Base-by-base conservation (phyloP, 1,140 invertebrate genomes). In the Battus philenor region DNA sequence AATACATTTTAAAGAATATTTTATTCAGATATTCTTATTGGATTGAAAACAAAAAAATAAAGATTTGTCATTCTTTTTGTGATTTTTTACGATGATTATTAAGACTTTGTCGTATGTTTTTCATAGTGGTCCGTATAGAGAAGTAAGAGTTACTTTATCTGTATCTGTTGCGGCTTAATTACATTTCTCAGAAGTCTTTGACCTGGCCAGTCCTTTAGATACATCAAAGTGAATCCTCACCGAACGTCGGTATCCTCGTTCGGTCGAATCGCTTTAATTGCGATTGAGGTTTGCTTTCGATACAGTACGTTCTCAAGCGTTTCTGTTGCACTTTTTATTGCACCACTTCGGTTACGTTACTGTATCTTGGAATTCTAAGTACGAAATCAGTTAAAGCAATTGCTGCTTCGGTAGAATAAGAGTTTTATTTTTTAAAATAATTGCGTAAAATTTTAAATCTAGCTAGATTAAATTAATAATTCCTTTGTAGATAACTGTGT, bases 141-240 rank as follows among this genome's bases (percentile, higher is more conserved):
- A n/a, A n/a, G n/a, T n/a, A n/a, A n/a, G n/a, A n/a, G n/a, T n/a
- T n/a, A n/a, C n/a, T n/a, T n/a, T n/a, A n/a, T n/a, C n/a, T n/a
- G n/a, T 2, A 27, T n/a, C 6, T 8, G 10, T 27, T 27, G 3
- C 9, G n/a, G 6, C 29, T 30, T 11, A 17, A 27, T 29, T 41
- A 29, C 38, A 41, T 29, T 15, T 41, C 26, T 29, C 2, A 16
- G 8, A 16, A 39, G 22, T 41, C 15, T 27, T 26, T 29, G 15
- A 41, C 38, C 22, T 15, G 7, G 9, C 8, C 15, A 1, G 12
- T 24, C n/a, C 10, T 38, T 36, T 26, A 12, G 20, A 39, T 41
- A 41, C 38, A 41, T 41, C 38, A 41, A 41, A 41, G 38, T 9
- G 38, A 16, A 16, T 41, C 24, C 17, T 29, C 24, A 41, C 29